phyloP scores from a whole-genome alignment of 1,140 invertebrate genomes.

The Trinorchestia longiramus region DNA sequence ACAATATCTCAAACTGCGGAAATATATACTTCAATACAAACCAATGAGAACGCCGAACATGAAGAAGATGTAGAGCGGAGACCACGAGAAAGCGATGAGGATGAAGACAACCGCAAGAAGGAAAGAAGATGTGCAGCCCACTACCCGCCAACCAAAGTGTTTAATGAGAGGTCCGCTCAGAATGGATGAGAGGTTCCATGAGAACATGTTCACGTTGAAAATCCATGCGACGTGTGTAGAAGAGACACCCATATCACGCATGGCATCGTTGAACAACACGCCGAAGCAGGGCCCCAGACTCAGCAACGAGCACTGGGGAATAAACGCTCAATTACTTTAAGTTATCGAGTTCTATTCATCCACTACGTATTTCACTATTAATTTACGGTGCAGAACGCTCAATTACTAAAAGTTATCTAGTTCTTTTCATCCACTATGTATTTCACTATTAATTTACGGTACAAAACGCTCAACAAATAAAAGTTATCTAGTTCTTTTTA shows the following conservation, averaged over 20 bases:
- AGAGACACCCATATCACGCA: not conserved
- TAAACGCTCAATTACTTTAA: not conserved
- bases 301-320: not conserved
- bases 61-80: constrained; percentile 27
- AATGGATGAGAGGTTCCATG: not conserved
- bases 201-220: constrained; percentile 29
- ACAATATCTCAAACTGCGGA: not conserved
- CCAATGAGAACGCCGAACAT: not conserved
- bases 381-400: not conserved
- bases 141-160: constrained; percentile 1
- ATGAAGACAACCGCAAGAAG: not conserved
- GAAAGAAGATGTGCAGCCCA: not conserved
- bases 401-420: not conserved
- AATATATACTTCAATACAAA: not conserved
- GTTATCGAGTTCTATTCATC: not conserved
- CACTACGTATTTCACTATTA: not conserved
- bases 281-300: constrained; percentile 1
- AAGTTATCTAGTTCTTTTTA: not conserved
- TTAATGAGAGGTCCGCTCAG: not conserved
- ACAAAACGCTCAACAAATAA: not conserved
- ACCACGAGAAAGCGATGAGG: not conserved
- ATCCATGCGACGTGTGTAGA: not conserved
- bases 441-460: not conserved
- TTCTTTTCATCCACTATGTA: not conserved
- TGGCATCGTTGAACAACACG: not conserved